A percentile compares a stretch with the other conserved stretches of the same genome.
These are phyloP conservation scores for Synaphobranchus kaupii DNA, from an alignment of 2,797 vertebrate genomes.

Conservation along the genomic window DNA sequence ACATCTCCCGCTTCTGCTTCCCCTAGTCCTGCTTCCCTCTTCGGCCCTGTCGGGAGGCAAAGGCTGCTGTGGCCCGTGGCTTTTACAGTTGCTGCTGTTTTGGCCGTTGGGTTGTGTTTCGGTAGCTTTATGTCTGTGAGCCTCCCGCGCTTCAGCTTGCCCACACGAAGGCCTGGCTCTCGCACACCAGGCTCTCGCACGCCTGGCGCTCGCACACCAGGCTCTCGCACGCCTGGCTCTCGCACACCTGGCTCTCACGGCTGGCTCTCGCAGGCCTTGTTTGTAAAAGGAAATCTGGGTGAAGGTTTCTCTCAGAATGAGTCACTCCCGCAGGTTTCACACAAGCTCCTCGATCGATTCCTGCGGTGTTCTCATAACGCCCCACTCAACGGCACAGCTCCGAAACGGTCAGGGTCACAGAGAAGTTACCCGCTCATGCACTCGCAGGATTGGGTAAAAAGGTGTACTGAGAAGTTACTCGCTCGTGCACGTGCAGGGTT, in stretches of 20 bases:
- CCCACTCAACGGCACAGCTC: too few relatives aligned
- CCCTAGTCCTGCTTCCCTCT: too few relatives aligned
- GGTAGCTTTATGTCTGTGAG: too few relatives aligned
- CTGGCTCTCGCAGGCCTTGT: background rate
- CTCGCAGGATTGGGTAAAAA: background rate
- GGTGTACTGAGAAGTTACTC: too few relatives aligned
- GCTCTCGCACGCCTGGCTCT: too few relatives aligned
- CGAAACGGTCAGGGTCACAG: too few relatives aligned
- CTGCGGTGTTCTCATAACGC: background rate
- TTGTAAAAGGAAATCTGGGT: background rate
- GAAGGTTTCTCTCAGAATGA: slow-evolving; percentile 27
- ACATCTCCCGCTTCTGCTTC: too few relatives aligned
- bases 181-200: background rate
- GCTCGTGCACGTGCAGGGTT: too few relatives aligned
- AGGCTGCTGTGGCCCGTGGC: too few relatives aligned
- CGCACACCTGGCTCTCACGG: background rate
- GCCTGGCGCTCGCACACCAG: background rate
- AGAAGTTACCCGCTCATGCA: too few relatives aligned
- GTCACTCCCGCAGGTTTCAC: background rate
- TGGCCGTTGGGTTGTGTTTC: background rate
- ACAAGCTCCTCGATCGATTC: slow-evolving; percentile 11
- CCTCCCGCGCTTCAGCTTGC: background rate
- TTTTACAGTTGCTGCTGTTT: background rate
- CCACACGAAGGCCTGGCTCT: background rate
- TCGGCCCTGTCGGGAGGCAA: too few relatives aligned